Conservation (phyloP, 2,113 vertebrate genomes). For the Carassius auratus region DNA sequence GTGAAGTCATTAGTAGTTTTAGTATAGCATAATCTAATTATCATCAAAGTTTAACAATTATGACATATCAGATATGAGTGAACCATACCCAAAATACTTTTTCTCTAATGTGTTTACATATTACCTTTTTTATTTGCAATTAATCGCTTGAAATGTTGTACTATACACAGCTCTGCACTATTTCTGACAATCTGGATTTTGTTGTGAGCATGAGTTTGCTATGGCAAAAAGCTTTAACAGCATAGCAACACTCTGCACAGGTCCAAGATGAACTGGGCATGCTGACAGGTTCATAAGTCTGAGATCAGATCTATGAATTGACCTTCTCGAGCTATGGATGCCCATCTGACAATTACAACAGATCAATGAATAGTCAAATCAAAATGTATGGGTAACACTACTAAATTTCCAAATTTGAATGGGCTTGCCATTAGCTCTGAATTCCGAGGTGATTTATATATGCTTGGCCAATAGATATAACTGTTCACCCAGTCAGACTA, state of each 20-base stretch:
- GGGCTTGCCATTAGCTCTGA: not conserved
- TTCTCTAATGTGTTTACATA: not conserved
- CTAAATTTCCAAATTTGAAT: not conserved
- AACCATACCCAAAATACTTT: not conserved
- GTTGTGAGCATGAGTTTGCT: not conserved
- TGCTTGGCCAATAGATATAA: not conserved
- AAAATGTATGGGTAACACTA: not conserved
- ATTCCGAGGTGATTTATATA: not conserved
- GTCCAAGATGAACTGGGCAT: not conserved
- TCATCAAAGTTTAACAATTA: not conserved
- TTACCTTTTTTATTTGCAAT: not conserved
- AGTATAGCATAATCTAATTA: not conserved
- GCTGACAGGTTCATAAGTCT: not conserved
- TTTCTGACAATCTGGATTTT: not conserved
- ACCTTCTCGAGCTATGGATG: not conserved
- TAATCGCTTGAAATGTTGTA: not conserved
- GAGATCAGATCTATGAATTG: slow-evolving; percentile 1
- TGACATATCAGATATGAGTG: not conserved
- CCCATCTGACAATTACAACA: not conserved
- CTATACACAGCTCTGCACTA: not conserved
- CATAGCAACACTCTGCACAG: not conserved
- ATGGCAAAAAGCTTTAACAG: not conserved
- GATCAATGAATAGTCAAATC: not conserved
- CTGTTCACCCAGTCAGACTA: not conserved
- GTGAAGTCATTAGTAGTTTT: not conserved